Evolutionary conservation across 2,888 invertebrate species (phyloP), one percentile per base, ranked within the genome.

Genomic region (Cephonodes hylas): DNA sequence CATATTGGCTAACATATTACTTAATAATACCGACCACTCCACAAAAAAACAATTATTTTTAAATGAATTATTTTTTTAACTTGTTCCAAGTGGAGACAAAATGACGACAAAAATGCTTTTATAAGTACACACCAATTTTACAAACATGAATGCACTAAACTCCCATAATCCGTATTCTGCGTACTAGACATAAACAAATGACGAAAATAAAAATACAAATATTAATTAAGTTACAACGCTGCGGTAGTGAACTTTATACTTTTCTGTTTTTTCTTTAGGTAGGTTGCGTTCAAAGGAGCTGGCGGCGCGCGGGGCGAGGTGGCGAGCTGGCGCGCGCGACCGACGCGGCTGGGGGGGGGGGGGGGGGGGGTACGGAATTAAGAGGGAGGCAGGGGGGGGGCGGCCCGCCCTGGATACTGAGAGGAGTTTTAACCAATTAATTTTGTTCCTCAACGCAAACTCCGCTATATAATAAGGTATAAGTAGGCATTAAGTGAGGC

Each of bases 341-440:
- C 76, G 72, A 74, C 75, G 64, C 75, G 78, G 73, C 73, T 74
- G 80, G 65, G 73, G 82, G 82, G 75, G 78, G 73, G 73, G 74
- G 80, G 65, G 73, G 82, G 82, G 80, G 78, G 76, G 64, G 80
- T 79, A 71, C 78, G 86, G 90, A 86, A 89, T 90, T 87, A 89
- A 89, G 90, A 84, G 89, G 89, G 90, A 81, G 89, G 75, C 75
- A 80, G 85, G 80, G 85, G 86, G 81, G 84, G 81, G 84, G 83
- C 69, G 77, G 85, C 84, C 88, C 88, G 87, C 91, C 91, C 88
- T 90, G 92, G 93, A 93, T 92, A 92, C 93, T 87, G 91, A 93
- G 93, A 93, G 93, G 93, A 93, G 93, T 93, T 93, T 93, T 93
- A 93, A 93, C 93, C 93, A 93, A 93, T 93, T 93, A 93, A 93